These are phyloP conservation scores for Atta texana DNA, from an alignment of 1,140 invertebrate species.

Conservation along the genomic window DNA sequence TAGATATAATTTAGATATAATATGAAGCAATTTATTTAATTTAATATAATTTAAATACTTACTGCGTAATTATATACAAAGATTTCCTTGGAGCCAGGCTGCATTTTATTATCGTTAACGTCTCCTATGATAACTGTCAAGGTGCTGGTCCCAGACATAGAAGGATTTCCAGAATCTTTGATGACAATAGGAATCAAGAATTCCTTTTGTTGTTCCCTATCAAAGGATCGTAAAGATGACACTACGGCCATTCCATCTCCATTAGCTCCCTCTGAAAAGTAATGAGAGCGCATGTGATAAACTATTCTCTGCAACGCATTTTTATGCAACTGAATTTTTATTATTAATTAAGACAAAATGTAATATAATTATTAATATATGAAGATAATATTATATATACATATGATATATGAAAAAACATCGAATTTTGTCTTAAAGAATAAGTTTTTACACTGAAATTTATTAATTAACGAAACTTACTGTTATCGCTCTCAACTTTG, in stretches of 20 bases:
- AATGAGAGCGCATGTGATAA: not conserved
- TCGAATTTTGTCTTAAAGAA: not conserved
- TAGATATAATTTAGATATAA: not conserved
- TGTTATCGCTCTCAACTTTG: slow-evolving; percentile 97
- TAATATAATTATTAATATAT: not conserved
- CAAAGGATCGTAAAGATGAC: slow-evolving; percentile 95
- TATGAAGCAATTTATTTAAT: not conserved
- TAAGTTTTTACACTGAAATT: not conserved
- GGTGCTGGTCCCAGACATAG: slow-evolving; percentile 97
- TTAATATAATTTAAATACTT: slow-evolving; percentile 71
- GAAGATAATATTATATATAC: too few relatives aligned
- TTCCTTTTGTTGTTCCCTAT: slow-evolving; percentile 98
- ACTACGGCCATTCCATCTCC: slow-evolving; percentile 98
- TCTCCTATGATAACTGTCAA: slow-evolving; percentile 98
- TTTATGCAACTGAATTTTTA: not conserved
- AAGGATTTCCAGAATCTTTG: slow-evolving; percentile 94
- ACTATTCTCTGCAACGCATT: not conserved
- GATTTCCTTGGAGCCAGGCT: slow-evolving; percentile 97
- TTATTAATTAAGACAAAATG: not conserved
- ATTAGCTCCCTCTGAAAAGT: slow-evolving; percentile 93
- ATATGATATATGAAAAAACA: not conserved
- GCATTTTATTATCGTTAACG: slow-evolving; percentile 99
- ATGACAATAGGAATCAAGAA: slow-evolving; percentile 97
- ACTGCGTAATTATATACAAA: slow-evolving; percentile 98
- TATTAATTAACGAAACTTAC: slow-evolving; percentile 86